phyloP scores from a whole-genome alignment of 2,113 vertebrate genomes.

The Euleptes europaea region DNA sequence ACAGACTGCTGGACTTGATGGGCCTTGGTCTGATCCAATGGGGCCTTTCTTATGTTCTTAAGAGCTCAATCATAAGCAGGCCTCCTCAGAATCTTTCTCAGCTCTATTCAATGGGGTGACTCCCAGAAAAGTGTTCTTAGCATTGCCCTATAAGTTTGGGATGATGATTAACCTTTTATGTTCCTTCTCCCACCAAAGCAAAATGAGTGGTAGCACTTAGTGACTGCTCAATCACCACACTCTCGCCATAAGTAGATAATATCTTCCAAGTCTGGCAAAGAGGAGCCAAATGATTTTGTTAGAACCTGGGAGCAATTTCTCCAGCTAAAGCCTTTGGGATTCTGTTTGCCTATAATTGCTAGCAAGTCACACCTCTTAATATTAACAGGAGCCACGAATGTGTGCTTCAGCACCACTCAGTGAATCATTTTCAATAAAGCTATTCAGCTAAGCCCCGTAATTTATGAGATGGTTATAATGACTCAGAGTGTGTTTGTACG shows the following conservation, averaged over 20 bases:
- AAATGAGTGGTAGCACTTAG: not conserved
- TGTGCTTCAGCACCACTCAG: conserved; percentile 50
- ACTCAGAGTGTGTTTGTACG: conserved; percentile 55
- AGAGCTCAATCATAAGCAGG: not conserved
- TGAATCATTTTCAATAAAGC: conserved; percentile 52
- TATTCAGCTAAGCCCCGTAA: conserved; percentile 52
- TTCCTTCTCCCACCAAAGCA: not conserved
- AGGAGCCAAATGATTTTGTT: not conserved
- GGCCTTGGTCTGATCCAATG: too few relatives aligned
- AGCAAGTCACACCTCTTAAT: conserved; percentile 44
- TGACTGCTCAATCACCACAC: not conserved
- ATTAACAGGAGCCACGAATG: conserved; percentile 31
- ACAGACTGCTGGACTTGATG: too few relatives aligned
- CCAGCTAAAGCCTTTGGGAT: conserved; percentile 33
- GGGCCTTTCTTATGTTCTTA: too few relatives aligned
- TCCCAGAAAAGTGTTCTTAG: too few relatives aligned
- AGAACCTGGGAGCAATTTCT: not conserved
- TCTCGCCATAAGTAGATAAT: not conserved
- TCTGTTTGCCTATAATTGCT: conserved; percentile 32
- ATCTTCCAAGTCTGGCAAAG: not conserved
- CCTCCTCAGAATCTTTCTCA: too few relatives aligned
- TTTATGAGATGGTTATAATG: conserved; percentile 53
- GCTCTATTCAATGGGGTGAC: too few relatives aligned
- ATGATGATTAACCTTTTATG: too few relatives aligned
- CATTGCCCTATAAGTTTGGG: too few relatives aligned